Evolutionary conservation across 2,113 vertebrate genomes (phyloP).

Genomic region (Theristicus caerulescens): DNA sequence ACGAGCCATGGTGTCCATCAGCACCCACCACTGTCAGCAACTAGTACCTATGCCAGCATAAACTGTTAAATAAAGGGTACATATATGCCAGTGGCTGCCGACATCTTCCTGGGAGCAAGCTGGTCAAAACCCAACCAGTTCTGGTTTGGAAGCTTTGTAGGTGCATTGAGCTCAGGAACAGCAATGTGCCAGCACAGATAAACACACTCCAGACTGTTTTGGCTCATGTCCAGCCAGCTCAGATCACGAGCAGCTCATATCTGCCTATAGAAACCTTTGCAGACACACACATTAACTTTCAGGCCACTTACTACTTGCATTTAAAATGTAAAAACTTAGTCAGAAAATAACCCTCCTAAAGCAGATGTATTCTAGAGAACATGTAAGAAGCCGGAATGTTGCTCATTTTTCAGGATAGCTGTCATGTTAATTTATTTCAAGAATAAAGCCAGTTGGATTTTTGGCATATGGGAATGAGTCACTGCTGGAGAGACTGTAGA

Average conservation of each 20-base stretch:
- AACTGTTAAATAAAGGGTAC: background rate
- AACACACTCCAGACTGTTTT: background rate
- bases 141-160: background rate
- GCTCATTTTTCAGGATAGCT: conserved; percentile 40
- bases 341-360: background rate
- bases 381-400: background rate
- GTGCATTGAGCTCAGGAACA: background rate
- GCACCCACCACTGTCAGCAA: background rate
- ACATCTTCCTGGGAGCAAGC: background rate
- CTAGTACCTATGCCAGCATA: background rate
- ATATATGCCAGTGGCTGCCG: background rate
- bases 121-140: background rate
- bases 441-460: conserved; percentile 15
- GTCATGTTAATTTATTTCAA: conserved; percentile 27
- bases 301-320: background rate
- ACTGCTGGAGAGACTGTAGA: background rate
- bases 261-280: background rate
- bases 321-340: background rate
- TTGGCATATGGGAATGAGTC: conserved; percentile 57
- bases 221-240: background rate
- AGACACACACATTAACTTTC: background rate
- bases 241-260: background rate
- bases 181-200: background rate
- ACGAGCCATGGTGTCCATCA: background rate
- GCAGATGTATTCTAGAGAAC: background rate